Conservation (phyloP, 2,888 invertebrate genomes). For the Polyploca ridens region DNA sequence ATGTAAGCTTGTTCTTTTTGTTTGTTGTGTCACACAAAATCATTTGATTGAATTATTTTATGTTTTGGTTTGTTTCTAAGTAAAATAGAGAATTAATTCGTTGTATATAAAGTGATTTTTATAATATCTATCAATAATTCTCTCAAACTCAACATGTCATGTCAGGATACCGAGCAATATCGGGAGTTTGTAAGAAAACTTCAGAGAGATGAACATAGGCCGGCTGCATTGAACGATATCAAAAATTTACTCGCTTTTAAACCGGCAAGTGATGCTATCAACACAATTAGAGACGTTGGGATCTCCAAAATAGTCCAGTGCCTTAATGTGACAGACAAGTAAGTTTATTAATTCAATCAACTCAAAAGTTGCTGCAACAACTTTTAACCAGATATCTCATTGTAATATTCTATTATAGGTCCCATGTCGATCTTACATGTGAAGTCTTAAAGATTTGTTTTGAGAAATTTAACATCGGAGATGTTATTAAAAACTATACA, state of each 20-base stretch:
- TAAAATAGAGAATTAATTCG: too few relatives aligned
- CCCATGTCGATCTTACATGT: slow-evolving; percentile 43
- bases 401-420: slow-evolving; percentile 27
- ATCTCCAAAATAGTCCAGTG: slow-evolving; percentile 87
- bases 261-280: slow-evolving; percentile 55
- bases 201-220: slow-evolving; percentile 58
- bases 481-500: slow-evolving; percentile 85
- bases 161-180: slow-evolving; percentile 55
- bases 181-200: slow-evolving; percentile 56
- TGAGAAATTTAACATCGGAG: slow-evolving; percentile 85
- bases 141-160: slow-evolving; percentile 39
- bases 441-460: slow-evolving; percentile 64
- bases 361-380: background rate
- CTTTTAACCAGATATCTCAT: background rate
- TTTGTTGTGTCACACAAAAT: too few relatives aligned
- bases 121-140: background rate
- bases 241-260: slow-evolving; percentile 64
- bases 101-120: too few relatives aligned
- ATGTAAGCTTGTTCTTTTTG: too few relatives aligned
- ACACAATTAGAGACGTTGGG: slow-evolving; percentile 67
- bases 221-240: slow-evolving; percentile 63
- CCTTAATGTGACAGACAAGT: slow-evolving; percentile 79
- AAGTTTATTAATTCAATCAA: slow-evolving; percentile 17
- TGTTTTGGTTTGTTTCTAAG: too few relatives aligned
- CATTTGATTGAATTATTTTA: too few relatives aligned